phyloP scores from a whole-genome alignment of 2,113 vertebrate genomes.

The Crypturellus undulatus region DNA sequence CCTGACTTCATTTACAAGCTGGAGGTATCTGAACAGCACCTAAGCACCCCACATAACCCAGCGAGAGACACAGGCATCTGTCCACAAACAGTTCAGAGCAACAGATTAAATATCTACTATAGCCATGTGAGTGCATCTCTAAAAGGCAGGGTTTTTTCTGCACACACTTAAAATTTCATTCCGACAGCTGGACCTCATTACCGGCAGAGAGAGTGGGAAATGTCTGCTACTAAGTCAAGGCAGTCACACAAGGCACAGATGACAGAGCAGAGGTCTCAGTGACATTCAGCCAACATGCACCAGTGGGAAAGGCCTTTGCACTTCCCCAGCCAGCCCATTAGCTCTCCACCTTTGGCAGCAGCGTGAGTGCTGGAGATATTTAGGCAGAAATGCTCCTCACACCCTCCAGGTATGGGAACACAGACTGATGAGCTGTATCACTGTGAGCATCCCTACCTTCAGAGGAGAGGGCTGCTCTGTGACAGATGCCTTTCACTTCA shows the following conservation, averaged over 20 bases:
- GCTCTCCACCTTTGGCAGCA: slow-evolving; percentile 32
- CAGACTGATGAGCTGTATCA: slow-evolving; percentile 13
- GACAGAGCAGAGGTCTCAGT: neutral
- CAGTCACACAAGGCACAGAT: neutral
- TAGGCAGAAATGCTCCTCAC: neutral
- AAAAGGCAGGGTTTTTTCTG: neutral
- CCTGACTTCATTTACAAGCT: neutral
- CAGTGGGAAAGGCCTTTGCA: neutral
- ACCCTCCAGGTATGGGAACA: slow-evolving; percentile 7
- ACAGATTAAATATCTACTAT: neutral
- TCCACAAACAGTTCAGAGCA: neutral
- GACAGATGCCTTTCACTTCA: neutral
- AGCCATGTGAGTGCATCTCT: neutral
- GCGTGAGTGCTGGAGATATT: neutral
- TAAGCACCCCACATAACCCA: neutral
- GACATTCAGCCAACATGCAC: neutral
- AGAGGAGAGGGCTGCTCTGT: slow-evolving; percentile 12
- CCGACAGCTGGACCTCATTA: slow-evolving; percentile 31
- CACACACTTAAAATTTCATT: neutral
- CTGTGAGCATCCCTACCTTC: slow-evolving; percentile 1
- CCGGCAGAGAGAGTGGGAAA: neutral
- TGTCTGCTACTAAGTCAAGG: neutral
- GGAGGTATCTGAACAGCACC: neutral
- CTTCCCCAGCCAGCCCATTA: neutral
- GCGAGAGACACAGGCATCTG: neutral